Percentiles rank a stretch among this genome's conserved stretches.
Conservation (phyloP, 1,140 invertebrate species). For the Whitmania pigra region DNA sequence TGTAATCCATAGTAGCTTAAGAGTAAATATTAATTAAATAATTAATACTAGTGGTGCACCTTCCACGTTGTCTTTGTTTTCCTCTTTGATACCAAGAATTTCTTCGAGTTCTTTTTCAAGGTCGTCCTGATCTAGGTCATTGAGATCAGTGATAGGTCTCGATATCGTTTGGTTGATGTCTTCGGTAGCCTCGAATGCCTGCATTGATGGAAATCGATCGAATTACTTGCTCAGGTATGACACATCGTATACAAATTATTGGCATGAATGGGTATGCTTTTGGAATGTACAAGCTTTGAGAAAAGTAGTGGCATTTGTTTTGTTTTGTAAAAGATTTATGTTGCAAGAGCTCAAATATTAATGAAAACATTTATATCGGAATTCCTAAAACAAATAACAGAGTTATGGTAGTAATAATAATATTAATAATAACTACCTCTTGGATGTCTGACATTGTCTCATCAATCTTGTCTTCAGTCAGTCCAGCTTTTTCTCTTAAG, state of each 20-base stretch:
- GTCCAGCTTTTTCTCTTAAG: background rate
- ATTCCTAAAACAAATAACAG: background rate
- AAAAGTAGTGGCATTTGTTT: too few species aligned
- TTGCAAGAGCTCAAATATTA: background rate
- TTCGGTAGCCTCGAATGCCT: conserved; percentile 15
- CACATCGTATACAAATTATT: too few species aligned
- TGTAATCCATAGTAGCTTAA: too few species aligned
- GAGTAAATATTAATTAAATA: too few species aligned
- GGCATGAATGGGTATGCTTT: too few species aligned
- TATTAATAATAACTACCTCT: background rate
- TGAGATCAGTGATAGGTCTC: background rate
- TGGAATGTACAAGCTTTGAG: too few species aligned
- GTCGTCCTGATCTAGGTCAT: background rate
- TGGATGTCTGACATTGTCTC: conserved; percentile 14
- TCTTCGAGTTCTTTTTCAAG: conserved; percentile 11
- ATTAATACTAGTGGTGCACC: too few species aligned
- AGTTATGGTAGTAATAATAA: too few species aligned
- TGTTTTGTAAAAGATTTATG: too few species aligned
- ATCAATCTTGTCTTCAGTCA: conserved; percentile 5
- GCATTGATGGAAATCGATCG: background rate
- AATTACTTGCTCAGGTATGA: background rate
- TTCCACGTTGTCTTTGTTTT: background rate
- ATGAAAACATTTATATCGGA: too few species aligned
- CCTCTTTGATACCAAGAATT: background rate
- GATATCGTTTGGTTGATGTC: conserved; percentile 12